Evolutionary conservation across 2,888 invertebrate species (phyloP).

Genomic region (Scaptomyza parva): DNA sequence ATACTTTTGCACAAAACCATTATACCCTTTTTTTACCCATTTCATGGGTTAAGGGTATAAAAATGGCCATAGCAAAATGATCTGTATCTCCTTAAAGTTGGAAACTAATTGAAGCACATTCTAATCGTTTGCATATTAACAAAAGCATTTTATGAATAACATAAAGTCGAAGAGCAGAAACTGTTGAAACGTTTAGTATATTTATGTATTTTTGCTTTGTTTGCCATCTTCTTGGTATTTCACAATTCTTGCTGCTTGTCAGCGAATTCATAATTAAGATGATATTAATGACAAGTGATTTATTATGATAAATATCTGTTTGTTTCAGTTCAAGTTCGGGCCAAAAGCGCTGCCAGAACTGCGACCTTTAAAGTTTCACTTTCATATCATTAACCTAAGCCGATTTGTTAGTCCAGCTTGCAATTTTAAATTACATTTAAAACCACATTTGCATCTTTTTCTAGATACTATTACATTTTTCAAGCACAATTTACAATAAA

Average conservation of each 20-base stretch:
- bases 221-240: neutral
- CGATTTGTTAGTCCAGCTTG: slow-evolving; percentile 28
- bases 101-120: neutral
- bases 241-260: slow-evolving; percentile 8
- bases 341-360: slow-evolving; percentile 48
- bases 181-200: slow-evolving; percentile 20
- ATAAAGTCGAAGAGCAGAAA: neutral
- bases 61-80: neutral
- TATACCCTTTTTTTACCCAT: no score
- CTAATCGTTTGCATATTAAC: neutral
- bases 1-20: no score
- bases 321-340: slow-evolving; percentile 29
- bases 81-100: neutral
- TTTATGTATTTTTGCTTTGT: neutral
- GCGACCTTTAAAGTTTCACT: slow-evolving; percentile 33
- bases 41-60: no score
- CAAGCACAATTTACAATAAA: slow-evolving; percentile 33
- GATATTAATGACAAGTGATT: slow-evolving; percentile 59
- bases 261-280: slow-evolving; percentile 51
- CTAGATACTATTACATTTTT: slow-evolving; percentile 27
- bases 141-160: neutral
- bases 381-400: slow-evolving; percentile 16
- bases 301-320: slow-evolving; percentile 44
- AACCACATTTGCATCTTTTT: slow-evolving; percentile 19
- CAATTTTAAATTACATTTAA: slow-evolving; percentile 52